Evolutionary conservation across 2,888 invertebrate species (phyloP).

Genomic region (Drosophila infuscata): DNA sequence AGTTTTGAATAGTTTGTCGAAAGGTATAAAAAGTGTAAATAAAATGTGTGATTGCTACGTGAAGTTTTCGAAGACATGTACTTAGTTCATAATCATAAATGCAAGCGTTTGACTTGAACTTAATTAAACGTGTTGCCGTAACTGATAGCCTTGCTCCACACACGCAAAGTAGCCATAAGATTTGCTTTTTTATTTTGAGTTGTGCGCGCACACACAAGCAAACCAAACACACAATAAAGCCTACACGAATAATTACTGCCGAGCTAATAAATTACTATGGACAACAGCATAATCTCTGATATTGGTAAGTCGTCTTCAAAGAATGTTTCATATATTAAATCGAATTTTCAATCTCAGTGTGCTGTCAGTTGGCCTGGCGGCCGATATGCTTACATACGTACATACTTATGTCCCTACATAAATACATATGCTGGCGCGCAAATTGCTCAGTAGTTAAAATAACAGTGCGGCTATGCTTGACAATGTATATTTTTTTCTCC

Average conservation of each 20-base stretch:
- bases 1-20: constrained; percentile 60
- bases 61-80: constrained; percentile 7
- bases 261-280: constrained; percentile 23
- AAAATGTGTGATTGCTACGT: constrained; percentile 4
- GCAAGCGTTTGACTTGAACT: constrained; percentile 7
- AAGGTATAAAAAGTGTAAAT: constrained; percentile 21
- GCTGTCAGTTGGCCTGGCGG: constrained; percentile 47
- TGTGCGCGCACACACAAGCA: constrained; percentile 54
- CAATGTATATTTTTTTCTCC: too few relatives aligned
- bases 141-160: constrained; percentile 30
- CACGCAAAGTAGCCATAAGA: constrained; percentile 44
- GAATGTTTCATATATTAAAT: constrained; percentile 64
- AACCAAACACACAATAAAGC: constrained; percentile 19
- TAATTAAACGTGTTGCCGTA: constrained; percentile 32
- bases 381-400: constrained; percentile 31
- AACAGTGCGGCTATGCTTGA: background rate
- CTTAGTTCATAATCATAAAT: constrained; percentile 8
- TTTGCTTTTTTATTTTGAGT: constrained; percentile 55
- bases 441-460: constrained; percentile 25
- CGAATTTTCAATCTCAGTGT: constrained; percentile 75
- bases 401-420: background rate
- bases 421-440: constrained; percentile 48
- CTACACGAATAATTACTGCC: background rate
- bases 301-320: constrained; percentile 31
- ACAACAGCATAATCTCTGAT: constrained; percentile 32